Percentiles rank a stretch among this genome's conserved stretches.
phyloP scores from a whole-genome alignment of 2,113 vertebrate genomes.

The Gorsachius goisagi region DNA sequence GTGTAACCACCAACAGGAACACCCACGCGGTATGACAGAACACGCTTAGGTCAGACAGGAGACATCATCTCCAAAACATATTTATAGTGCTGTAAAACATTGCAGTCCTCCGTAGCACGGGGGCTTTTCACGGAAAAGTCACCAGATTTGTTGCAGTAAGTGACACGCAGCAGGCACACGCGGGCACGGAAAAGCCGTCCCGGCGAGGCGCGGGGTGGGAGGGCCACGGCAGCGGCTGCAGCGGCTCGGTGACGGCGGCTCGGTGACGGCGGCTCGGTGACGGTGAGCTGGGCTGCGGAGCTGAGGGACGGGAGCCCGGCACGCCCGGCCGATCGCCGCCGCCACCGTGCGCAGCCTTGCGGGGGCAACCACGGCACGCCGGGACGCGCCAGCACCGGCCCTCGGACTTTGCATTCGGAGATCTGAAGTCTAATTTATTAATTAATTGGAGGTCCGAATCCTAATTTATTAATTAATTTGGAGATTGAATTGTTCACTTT shows the following conservation, averaged over 20 bases:
- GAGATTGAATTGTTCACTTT: background rate
- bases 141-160: background rate
- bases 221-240: rapidly evolving
- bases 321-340: background rate
- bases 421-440: background rate
- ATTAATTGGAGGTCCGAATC: background rate
- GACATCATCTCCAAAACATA: background rate
- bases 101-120: background rate
- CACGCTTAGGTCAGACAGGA: slow-evolving; percentile 1
- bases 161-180: background rate
- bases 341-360: background rate
- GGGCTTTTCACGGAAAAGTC: background rate
- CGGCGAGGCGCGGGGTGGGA: background rate
- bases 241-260: background rate
- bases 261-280: background rate
- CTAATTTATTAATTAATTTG: background rate
- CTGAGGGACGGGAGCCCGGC: background rate
- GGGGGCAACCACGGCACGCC: rapidly evolving
- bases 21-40: background rate
- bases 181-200: background rate
- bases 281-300: background rate
- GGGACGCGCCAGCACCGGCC: background rate
- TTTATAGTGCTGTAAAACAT: background rate
- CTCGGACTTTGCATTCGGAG: rapidly evolving
- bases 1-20: slow-evolving; percentile 29